Base-by-base conservation (phyloP, 2,888 invertebrate genomes). In the Pediacus dermestoides region DNA sequence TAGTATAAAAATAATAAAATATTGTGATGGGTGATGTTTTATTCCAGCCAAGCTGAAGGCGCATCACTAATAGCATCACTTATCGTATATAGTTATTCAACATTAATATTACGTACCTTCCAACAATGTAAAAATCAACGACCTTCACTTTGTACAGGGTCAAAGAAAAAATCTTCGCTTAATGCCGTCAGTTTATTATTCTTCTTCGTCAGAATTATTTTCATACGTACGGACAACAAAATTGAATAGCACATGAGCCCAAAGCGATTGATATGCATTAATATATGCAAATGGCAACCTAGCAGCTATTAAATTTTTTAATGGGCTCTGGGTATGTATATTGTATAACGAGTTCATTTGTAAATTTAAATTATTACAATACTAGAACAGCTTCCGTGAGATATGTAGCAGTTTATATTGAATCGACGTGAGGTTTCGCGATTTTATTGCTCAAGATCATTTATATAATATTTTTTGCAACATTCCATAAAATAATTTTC, bases 21-120 rank as follows among this genome's bases (percentile, higher is more conserved):
- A 53, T 52, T 51, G 50, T 51, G 52, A 53, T 50, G 47, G 50
- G 44, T 21, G 40, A 47, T 48, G 47, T 52, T 51, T 53, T 55
- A 52, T 55, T 44, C 42, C 38, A 34, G 39, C 33, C 33, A 30
- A 34, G 45, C 42, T 42, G 25, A 32, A 41, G 43, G 48, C 47
- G 37, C 46, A 47, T 42, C 48, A 44, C 43, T 51, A 51, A 51
- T 51, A 48, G 47, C 51, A 47, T 51, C 51, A 51, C 48, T 51
- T 51, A 51, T 51, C 48, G 48, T 51, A 45, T 43, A n/a, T n/a
- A 46, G 46, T 47, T 51, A 47, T 49, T 51, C 43, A 47, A 48
- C 46, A 46, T 48, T 46, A 48, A 47, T 49, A 44, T 48, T 48
- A 43, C 35, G 44, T 34, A 39, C 38, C 34, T 23, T 34, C 13